Percentiles rank a stretch among this genome's conserved stretches.
phyloP scores from a whole-genome alignment of 2,888 invertebrate genomes.

The Anthoptus insignis region DNA sequence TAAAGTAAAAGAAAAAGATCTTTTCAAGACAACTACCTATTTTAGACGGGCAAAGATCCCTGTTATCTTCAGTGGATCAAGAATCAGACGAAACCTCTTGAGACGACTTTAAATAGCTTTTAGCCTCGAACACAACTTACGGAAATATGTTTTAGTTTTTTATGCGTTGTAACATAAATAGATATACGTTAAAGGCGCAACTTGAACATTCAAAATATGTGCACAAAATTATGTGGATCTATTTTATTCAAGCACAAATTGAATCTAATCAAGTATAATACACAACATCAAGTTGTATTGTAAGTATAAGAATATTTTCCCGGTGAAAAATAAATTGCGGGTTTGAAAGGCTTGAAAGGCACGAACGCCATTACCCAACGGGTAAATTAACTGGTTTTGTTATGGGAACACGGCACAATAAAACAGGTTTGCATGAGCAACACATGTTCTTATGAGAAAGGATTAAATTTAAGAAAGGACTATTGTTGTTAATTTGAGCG shows the following conservation, averaged over 20 bases:
- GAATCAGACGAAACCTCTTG: slow-evolving; percentile 14
- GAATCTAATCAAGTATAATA: neutral
- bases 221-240: too few relatives aligned
- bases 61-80: slow-evolving; percentile 10
- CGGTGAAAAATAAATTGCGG: slow-evolving; percentile 31
- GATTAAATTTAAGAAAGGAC: slow-evolving; percentile 48
- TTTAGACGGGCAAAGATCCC: neutral
- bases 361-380: slow-evolving; percentile 41
- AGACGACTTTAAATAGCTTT: slow-evolving; percentile 14
- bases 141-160: neutral
- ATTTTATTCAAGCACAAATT: neutral
- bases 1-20: too few relatives aligned
- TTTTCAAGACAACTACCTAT: too few relatives aligned
- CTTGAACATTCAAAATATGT: too few relatives aligned
- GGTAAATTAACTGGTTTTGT: slow-evolving; percentile 56
- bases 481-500: slow-evolving; percentile 36
- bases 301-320: slow-evolving; percentile 8
- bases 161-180: neutral
- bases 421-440: slow-evolving; percentile 62
- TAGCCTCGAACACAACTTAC: neutral
- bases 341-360: slow-evolving; percentile 43
- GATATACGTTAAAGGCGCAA: too few relatives aligned
- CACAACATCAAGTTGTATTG: neutral
- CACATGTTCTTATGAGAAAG: slow-evolving; percentile 60
- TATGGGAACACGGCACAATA: slow-evolving; percentile 61